These are phyloP conservation scores for Dendroctonus ponderosae DNA, from an alignment of 1,140 invertebrate species.

Conservation along the genomic window DNA sequence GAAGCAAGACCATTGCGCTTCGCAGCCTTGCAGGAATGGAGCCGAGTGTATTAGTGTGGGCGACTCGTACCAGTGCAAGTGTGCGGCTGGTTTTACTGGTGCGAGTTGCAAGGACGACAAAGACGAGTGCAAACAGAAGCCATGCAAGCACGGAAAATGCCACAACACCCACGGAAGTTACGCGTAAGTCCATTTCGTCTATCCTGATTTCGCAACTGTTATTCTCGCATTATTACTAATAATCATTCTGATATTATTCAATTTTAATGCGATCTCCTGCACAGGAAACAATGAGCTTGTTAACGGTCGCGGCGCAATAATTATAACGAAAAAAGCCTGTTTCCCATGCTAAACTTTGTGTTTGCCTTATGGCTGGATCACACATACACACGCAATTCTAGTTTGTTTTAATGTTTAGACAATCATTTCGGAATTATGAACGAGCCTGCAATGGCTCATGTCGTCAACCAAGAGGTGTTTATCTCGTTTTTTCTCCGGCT, in stretches of 20 bases:
- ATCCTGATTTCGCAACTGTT: not conserved
- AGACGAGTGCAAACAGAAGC: constrained; percentile 77
- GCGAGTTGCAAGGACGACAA: constrained; percentile 84
- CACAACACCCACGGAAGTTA: constrained; percentile 88
- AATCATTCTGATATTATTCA: not conserved
- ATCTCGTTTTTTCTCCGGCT: too few relatives aligned
- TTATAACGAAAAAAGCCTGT: constrained; percentile 11
- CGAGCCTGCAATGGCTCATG: not conserved
- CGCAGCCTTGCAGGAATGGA: constrained; percentile 82
- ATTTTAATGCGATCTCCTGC: constrained; percentile 13
- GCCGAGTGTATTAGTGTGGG: constrained; percentile 75
- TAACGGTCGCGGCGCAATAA: constrained; percentile 19
- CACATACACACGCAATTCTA: constrained; percentile 18
- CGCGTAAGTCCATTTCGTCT: constrained; percentile 63
- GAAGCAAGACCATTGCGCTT: constrained; percentile 83
- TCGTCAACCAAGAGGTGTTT: too few relatives aligned
- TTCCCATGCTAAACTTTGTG: constrained; percentile 21
- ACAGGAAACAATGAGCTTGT: constrained; percentile 25
- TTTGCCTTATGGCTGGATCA: constrained; percentile 6
- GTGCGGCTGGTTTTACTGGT: constrained; percentile 84
- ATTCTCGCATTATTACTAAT: not conserved
- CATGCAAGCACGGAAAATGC: constrained; percentile 76
- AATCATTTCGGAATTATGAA: constrained; percentile 10
- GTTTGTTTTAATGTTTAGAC: not conserved
- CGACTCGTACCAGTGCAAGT: constrained; percentile 77